Base-by-base conservation (phyloP, 2,113 vertebrate genomes). In the Nicator chloris region DNA sequence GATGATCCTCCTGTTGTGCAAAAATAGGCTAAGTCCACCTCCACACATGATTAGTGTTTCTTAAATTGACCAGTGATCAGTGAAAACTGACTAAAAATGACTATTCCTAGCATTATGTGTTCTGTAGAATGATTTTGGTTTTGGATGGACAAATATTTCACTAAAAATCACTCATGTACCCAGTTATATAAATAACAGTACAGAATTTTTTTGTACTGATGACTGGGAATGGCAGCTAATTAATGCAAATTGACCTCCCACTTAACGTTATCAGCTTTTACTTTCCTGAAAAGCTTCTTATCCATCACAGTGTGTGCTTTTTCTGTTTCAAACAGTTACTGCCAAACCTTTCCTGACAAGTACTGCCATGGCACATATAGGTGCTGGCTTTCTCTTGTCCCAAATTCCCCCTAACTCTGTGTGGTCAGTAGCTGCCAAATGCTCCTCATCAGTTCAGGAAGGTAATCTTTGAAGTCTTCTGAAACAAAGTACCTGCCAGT, bases 281-380 rank as follows among this genome's bases (percentile, higher is more conserved):
- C 63, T 92, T 44, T 71, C 63, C 45, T 93, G 91, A 69, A 92
- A 94, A 94, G 63, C 88, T 94, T 86, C 91, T 95, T 94, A 81
- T 65, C 65, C 37, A 54, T 31, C 68, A 53, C 31, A 80, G 37
- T 1, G 1, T 44, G 47, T 7, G 6, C 66, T 92, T 75, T 72
- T 91, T 44, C 73, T 83, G n/a, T 70, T 97, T 90, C 84, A 73
- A 31, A 45, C 16, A 53, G 16, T 80, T 91, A 40, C 11, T 78
- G 45, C 44, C 35, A 86, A 81, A 73, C 35, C 45, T 30, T 53
- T 64, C 54, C 65, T 82, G 57, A 45, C 53, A 50, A 79, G 31
- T 49, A 18, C 23, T 80, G 66, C 60, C 14, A 3, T 18, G n/a
- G 35, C 28, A 50, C 15, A n/a, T 9, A 51, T 40, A n/a, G 28